Evolutionary conservation across 2,888 invertebrate species (phyloP).

Genomic region (Bruchidius siliquastri): DNA sequence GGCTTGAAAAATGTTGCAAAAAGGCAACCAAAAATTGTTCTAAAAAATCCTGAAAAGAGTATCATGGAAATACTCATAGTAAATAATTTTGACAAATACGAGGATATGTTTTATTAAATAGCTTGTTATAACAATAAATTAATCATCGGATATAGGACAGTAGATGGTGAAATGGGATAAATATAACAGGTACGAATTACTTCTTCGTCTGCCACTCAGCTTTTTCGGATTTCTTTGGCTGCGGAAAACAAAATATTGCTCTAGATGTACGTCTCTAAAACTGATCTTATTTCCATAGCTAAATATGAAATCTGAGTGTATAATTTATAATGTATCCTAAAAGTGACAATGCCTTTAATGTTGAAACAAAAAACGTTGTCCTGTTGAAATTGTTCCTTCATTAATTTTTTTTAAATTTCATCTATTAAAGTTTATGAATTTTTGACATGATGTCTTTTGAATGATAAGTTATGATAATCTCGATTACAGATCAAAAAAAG

Average conservation of each 20-base stretch:
- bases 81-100: constrained; percentile 2
- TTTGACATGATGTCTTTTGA: no score
- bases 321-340: background rate
- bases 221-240: constrained; percentile 73
- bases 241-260: constrained; percentile 46
- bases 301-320: background rate
- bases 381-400: no score
- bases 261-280: background rate
- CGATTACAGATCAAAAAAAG: no score
- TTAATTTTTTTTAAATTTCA: no score
- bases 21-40: constrained; percentile 7
- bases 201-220: constrained; percentile 49
- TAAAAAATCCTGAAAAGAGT: constrained; percentile 3
- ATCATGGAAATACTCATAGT: background rate
- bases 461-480: no score
- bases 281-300: background rate
- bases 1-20: constrained; percentile 3
- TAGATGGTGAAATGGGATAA: background rate
- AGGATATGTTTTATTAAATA: constrained; percentile 18
- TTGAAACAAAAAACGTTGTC: background rate
- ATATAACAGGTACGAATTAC: constrained; percentile 15
- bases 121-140: background rate
- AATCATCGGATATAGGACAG: background rate
- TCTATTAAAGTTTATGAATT: no score
- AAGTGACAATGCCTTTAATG: background rate